phyloP scores from a whole-genome alignment of 1,140 invertebrate genomes.

The Drosophila azteca region DNA sequence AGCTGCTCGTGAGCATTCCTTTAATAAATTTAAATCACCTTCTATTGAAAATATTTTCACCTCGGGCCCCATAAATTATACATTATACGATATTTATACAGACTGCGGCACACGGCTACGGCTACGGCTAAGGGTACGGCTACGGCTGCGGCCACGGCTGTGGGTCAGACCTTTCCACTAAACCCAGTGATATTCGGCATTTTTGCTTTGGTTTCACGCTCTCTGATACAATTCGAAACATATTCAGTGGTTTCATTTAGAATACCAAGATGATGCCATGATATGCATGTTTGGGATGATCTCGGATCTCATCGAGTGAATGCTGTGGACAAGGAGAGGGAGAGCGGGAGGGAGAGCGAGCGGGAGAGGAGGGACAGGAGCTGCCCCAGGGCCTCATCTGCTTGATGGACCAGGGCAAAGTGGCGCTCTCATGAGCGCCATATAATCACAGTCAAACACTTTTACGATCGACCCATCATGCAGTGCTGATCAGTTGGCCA shows the following conservation, averaged over 20 bases:
- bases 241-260: constrained; percentile 44
- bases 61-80: constrained; percentile 77
- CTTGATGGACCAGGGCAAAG: constrained; percentile 54
- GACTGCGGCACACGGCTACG: constrained; percentile 5
- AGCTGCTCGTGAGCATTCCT: constrained; percentile 77
- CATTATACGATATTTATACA: constrained; percentile 53
- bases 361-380: neutral
- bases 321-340: neutral
- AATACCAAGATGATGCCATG: neutral
- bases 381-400: neutral
- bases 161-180: constrained; percentile 13
- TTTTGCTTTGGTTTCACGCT: constrained; percentile 10
- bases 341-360: no score
- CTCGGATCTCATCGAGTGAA: neutral
- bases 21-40: constrained; percentile 83
- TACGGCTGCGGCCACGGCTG: neutral
- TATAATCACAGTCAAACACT: constrained; percentile 81
- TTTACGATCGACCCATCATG: constrained; percentile 60
- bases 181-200: constrained; percentile 4
- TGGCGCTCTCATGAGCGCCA: constrained; percentile 78
- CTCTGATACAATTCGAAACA: no score
- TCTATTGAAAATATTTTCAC: constrained; percentile 83
- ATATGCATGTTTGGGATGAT: neutral
- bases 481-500: constrained; percentile 41
- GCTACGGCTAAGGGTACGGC: no score